Percentiles rank a stretch among this genome's conserved stretches.
Evolutionary conservation across 2,888 invertebrate genomes (phyloP).

Genomic region (Eledone cirrhosa): DNA sequence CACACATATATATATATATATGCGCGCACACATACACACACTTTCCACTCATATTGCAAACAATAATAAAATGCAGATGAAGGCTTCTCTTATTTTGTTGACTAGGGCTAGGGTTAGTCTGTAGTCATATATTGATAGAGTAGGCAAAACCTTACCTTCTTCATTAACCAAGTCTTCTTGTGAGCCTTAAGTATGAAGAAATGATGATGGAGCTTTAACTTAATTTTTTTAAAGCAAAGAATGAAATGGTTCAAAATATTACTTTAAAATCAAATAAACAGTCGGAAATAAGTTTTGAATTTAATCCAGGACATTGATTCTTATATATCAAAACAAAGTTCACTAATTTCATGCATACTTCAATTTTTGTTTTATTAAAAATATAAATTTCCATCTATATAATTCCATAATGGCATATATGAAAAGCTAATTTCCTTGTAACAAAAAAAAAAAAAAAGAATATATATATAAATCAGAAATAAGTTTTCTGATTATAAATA

Average conservation of each 20-base stretch:
- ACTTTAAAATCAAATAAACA: not conserved
- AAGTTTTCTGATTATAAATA: no score
- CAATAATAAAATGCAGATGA: slow-evolving; percentile 5
- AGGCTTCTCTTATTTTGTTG: slow-evolving; percentile 28
- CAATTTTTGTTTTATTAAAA: no score
- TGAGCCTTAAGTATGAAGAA: slow-evolving; percentile 49
- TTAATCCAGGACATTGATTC: not conserved
- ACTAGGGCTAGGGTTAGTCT: slow-evolving; percentile 25
- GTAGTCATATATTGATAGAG: slow-evolving; percentile 7
- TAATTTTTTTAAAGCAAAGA: not conserved
- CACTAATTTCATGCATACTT: not conserved
- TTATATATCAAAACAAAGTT: not conserved
- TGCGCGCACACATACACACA: no score
- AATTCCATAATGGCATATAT: no score
- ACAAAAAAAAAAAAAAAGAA: no score
- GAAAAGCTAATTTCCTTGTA: no score
- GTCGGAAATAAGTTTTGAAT: not conserved
- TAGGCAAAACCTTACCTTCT: slow-evolving; percentile 51
- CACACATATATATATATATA: no score
- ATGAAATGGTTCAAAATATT: not conserved
- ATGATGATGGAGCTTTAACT: slow-evolving; percentile 25
- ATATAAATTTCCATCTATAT: no score
- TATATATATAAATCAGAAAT: no score
- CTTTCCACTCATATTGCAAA: no score
- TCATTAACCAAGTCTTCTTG: slow-evolving; percentile 53